Conservation (phyloP, 2,888 invertebrate species). For the Limnephilus lunatus region DNA sequence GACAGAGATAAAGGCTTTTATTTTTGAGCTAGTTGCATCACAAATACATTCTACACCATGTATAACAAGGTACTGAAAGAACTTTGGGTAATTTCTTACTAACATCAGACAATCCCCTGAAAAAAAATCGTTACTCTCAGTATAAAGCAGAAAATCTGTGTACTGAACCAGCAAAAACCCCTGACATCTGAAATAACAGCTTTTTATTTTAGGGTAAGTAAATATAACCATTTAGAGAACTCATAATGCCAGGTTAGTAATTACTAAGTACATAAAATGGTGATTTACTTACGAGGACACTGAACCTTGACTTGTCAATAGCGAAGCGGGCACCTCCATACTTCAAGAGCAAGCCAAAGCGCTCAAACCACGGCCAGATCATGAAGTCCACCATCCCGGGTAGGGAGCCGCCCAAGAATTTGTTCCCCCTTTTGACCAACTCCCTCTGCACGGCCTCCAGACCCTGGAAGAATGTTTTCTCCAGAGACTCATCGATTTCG, state of each 20-base stretch:
- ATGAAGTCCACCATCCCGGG: conserved; percentile 90
- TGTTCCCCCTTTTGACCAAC: conserved; percentile 79
- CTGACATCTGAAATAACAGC: neutral
- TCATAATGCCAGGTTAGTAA: neutral
- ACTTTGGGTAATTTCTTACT: neutral
- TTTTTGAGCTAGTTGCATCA: neutral
- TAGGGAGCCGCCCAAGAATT: conserved; percentile 82
- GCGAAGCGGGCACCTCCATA: conserved; percentile 81
- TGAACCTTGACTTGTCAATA: conserved; percentile 82
- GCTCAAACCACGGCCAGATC: conserved; percentile 92
- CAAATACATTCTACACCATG: neutral
- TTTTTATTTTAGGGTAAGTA: neutral
- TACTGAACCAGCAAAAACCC: too few species aligned
- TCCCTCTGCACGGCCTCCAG: conserved; percentile 83
- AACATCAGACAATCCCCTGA: too few species aligned
- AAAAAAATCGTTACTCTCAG: too few species aligned
- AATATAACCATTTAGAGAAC: neutral
- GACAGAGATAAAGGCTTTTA: neutral
- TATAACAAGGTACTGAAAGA: too few species aligned
- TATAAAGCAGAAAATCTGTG: too few species aligned
- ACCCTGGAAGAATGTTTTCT: conserved; percentile 77
- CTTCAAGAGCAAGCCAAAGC: conserved; percentile 77
- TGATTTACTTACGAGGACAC: conserved; percentile 77
- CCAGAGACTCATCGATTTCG: conserved; percentile 71
- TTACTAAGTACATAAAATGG: neutral